These are phyloP conservation scores for Heterohyrax brucei DNA, from an alignment of 2,797 vertebrate genomes.

Conservation along the genomic window DNA sequence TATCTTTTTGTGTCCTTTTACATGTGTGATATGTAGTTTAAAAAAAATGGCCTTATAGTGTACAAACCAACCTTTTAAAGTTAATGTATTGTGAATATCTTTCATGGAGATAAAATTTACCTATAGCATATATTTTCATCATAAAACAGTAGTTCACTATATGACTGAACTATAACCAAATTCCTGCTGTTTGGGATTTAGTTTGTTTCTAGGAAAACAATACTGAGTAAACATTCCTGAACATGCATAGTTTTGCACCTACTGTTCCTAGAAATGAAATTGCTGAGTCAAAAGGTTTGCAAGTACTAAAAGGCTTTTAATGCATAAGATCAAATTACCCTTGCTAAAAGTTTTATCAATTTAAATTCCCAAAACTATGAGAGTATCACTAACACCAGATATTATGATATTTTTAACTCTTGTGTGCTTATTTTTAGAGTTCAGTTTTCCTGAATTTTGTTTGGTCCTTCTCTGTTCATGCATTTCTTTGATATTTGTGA, in stretches of 20 bases:
- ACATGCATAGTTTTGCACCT: slow-evolving; percentile 53
- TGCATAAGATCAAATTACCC: slow-evolving; percentile 43
- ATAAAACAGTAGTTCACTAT: slow-evolving; percentile 67
- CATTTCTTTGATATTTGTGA: slow-evolving; percentile 43
- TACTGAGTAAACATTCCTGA: slow-evolving; percentile 62
- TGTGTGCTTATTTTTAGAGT: slow-evolving; percentile 60
- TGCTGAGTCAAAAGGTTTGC: slow-evolving; percentile 51
- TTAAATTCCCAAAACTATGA: slow-evolving; percentile 59
- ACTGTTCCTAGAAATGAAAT: slow-evolving; percentile 74
- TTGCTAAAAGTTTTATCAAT: slow-evolving; percentile 66
- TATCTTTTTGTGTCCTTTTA: slow-evolving; percentile 63
- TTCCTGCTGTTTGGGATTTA: slow-evolving; percentile 69
- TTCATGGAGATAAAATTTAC: slow-evolving; percentile 70
- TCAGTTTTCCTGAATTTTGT: slow-evolving; percentile 33
- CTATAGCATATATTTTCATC: slow-evolving; percentile 58
- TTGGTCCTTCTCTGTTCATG: slow-evolving; percentile 25
- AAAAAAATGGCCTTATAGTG: background rate
- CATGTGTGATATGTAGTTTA: slow-evolving; percentile 29
- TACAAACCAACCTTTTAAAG: slow-evolving; percentile 69
- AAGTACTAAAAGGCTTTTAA: slow-evolving; percentile 64
- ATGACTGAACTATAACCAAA: slow-evolving; percentile 52
- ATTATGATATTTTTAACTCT: slow-evolving; percentile 4
- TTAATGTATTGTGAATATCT: slow-evolving; percentile 67
- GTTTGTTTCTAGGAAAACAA: slow-evolving; percentile 72
- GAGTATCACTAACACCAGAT: background rate